phyloP scores from a whole-genome alignment of 1,140 invertebrate species.

The Drosophila arizonae region DNA sequence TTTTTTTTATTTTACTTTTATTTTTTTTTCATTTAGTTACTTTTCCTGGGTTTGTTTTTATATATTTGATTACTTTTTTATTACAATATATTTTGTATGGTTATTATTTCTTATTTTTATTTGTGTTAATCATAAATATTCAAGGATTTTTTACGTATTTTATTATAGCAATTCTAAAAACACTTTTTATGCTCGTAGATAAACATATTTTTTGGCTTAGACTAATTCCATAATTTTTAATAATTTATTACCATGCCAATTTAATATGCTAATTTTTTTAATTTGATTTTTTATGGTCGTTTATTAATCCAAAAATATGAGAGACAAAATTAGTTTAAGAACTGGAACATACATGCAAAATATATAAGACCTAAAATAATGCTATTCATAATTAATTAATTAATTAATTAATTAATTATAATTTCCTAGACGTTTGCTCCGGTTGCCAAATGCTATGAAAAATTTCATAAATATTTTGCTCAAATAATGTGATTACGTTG shows the following conservation, averaged over 20 bases:
- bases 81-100: neutral
- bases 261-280: neutral
- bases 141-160: neutral
- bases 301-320: neutral
- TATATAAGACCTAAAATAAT: neutral
- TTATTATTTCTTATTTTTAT: neutral
- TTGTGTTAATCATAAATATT: no score
- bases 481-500: conserved; percentile 5
- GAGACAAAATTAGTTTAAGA: neutral
- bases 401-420: no score
- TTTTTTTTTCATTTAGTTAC: neutral
- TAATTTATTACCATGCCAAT: conserved; percentile 1
- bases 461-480: neutral
- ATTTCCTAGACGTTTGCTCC: neutral
- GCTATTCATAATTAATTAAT: no score
- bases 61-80: no score
- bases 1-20: neutral
- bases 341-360: neutral
- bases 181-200: neutral
- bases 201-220: neutral
- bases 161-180: neutral
- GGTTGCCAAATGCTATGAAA: no score
- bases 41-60: no score
- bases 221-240: neutral
- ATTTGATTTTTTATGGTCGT: neutral